These are phyloP conservation scores for Cryptus viduatorius DNA, from an alignment of 2,888 invertebrate species.

Conservation along the genomic window DNA sequence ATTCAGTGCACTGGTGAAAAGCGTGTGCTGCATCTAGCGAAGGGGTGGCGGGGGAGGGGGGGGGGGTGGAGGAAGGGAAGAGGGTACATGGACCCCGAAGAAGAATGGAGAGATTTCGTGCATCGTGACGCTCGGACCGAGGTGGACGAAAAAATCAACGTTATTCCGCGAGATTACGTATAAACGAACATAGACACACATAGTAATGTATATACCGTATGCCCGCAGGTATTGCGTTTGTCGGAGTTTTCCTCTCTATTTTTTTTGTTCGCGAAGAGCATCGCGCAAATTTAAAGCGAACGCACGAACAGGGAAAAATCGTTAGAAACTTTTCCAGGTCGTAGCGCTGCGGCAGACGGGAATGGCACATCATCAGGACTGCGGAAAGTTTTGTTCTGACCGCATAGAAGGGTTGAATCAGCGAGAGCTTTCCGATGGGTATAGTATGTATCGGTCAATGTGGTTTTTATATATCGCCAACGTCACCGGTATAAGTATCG, in stretches of 20 bases:
- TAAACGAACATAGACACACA: not conserved
- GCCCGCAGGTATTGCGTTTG: conserved; percentile 5
- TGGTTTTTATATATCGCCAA: not conserved
- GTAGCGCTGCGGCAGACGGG: conserved; percentile 8
- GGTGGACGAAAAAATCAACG: not conserved
- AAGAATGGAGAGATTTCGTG: conserved; percentile 19
- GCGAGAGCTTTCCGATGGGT: conserved; percentile 1
- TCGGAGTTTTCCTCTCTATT: conserved; percentile 14
- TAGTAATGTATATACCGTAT: not conserved
- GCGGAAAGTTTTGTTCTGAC: conserved; percentile 9
- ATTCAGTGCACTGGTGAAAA: conserved; percentile 38
- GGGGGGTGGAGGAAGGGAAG: not conserved
- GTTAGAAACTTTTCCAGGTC: conserved; percentile 16
- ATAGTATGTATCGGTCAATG: not conserved
- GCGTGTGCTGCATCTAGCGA: conserved; percentile 15
- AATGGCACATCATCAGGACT: conserved; percentile 17
- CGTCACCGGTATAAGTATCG: not conserved
- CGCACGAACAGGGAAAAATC: conserved; percentile 1
- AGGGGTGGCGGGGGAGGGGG: not conserved
- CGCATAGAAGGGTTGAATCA: conserved; percentile 16
- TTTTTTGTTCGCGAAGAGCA: conserved; percentile 11
- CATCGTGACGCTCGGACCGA: not conserved
- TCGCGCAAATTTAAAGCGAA: conserved; percentile 16
- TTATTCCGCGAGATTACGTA: conserved; percentile 20
- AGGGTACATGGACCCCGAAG: conserved; percentile 20